Evolutionary conservation across 1,140 invertebrate species (phyloP).

Genomic region (Aphidius ervi): DNA sequence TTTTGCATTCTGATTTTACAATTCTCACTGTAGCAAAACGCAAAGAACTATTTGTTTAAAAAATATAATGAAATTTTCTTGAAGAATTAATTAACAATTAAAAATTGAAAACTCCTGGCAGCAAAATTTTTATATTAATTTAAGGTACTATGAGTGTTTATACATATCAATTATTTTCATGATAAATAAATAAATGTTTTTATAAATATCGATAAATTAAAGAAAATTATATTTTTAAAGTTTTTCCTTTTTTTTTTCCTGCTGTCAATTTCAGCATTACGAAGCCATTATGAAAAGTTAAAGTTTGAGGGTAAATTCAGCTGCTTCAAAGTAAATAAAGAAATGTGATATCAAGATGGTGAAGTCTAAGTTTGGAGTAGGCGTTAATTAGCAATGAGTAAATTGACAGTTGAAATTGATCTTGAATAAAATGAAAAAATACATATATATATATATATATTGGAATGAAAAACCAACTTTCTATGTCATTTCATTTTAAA

Average conservation of each 20-base stretch:
- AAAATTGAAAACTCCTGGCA: too few relatives aligned
- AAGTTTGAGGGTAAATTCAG: too few relatives aligned
- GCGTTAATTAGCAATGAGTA: slow-evolving; percentile 10
- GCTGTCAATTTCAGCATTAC: neutral
- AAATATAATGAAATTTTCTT: too few relatives aligned
- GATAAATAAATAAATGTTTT: neutral
- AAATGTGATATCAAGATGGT: neutral
- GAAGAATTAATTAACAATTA: too few relatives aligned
- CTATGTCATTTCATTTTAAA: slow-evolving; percentile 4
- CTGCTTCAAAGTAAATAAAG: neutral
- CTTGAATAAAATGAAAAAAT: neutral
- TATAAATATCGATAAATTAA: neutral
- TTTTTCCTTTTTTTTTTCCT: neutral
- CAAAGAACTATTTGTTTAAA: too few relatives aligned
- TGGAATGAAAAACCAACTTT: neutral
- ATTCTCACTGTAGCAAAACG: too few relatives aligned
- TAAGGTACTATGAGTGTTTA: too few relatives aligned
- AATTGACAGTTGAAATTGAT: slow-evolving; percentile 2
- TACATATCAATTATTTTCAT: too few relatives aligned
- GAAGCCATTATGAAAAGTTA: neutral
- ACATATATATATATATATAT: too few relatives aligned
- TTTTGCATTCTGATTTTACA: too few relatives aligned
- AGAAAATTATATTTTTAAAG: neutral
- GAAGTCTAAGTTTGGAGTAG: slow-evolving; percentile 3
- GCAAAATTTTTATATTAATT: too few relatives aligned